Evolutionary conservation across 2,113 vertebrate species (phyloP), one percentile per base, ranked within the genome.

Genomic region (Labeo catla): DNA sequence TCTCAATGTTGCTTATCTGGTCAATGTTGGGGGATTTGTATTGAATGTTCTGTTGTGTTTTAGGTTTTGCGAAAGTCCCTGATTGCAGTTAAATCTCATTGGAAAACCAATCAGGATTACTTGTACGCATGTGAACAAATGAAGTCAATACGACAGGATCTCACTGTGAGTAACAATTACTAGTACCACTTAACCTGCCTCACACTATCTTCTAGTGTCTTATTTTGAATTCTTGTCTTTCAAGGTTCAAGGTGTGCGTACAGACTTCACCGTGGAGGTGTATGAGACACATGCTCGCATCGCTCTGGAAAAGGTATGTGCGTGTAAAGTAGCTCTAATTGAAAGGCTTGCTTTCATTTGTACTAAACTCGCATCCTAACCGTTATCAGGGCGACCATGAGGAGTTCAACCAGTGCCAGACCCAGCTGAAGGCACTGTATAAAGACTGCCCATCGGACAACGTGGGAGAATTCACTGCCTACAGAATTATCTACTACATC

Each of bases 351-450:
- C 3, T 21, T 72, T 45, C 2, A 2, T 72, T 72, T 45, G 16
- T 16, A 6, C 59, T 36, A 8, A 61, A 47, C 3, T 8, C 0
- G 6, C 49, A 54, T 77, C 34, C 47, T 7, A 4, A 36, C 9
- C 19, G 2, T 21, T 16, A 47, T 3, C 34, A 98, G 97, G 97
- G 97, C 2, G 97, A 98, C 93, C 97, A 98, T 0, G 97, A 97
- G 86, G 97, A 98, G 91, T 98, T 98, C 84, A 98, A 98, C 92
- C 97, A 98, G 90, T 98, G 97, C 89, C 97, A 98, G 94, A 97
- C 96, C 0, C 97, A 98, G 91, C 94, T 98, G 88, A 98, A 98
- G 91, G 95, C 96, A 0, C 91, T 98, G 7, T 98, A 98, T 6
- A 95, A 95, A 0, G 96, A 98, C 89, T 95, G 93, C 86, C 94